Conservation (phyloP, 2,797 vertebrate species). For the Pipistrellus nathusii region DNA sequence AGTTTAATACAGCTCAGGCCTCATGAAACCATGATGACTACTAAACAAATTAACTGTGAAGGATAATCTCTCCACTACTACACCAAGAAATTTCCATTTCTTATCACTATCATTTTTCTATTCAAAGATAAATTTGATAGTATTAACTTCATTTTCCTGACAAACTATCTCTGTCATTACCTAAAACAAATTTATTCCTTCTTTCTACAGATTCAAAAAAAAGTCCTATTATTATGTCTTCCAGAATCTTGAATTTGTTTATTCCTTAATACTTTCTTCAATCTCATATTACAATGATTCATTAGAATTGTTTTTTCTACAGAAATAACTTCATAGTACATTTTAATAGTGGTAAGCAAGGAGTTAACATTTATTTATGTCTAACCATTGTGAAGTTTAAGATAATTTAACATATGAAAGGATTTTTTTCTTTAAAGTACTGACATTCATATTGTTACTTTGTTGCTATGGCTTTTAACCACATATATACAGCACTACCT, state of each 20-base stretch:
- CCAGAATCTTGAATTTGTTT: conserved; percentile 19
- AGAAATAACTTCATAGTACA: conserved; percentile 47
- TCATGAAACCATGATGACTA: conserved; percentile 32
- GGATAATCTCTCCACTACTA: not conserved
- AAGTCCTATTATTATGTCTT: not conserved
- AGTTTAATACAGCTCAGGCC: conserved; percentile 21
- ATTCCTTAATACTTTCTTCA: conserved; percentile 39
- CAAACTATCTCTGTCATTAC: not conserved
- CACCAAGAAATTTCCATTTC: conserved; percentile 9
- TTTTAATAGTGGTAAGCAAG: conserved; percentile 27
- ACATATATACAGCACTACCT: not conserved
- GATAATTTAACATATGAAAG: not conserved
- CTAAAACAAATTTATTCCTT: conserved; percentile 52
- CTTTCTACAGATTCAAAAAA: conserved; percentile 8
- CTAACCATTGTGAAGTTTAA: not conserved
- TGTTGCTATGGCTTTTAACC: not conserved
- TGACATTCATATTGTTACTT: not conserved
- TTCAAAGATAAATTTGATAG: not conserved
- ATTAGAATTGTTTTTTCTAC: conserved; percentile 38
- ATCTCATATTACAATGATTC: not conserved
- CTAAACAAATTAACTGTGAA: conserved; percentile 49
- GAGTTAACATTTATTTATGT: conserved; percentile 15
- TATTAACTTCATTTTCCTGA: conserved; percentile 28
- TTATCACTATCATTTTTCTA: conserved; percentile 25
- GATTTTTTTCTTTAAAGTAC: not conserved